These are phyloP conservation scores for Nomada fucata DNA, from an alignment of 2,888 invertebrate genomes.

Conservation along the genomic window DNA sequence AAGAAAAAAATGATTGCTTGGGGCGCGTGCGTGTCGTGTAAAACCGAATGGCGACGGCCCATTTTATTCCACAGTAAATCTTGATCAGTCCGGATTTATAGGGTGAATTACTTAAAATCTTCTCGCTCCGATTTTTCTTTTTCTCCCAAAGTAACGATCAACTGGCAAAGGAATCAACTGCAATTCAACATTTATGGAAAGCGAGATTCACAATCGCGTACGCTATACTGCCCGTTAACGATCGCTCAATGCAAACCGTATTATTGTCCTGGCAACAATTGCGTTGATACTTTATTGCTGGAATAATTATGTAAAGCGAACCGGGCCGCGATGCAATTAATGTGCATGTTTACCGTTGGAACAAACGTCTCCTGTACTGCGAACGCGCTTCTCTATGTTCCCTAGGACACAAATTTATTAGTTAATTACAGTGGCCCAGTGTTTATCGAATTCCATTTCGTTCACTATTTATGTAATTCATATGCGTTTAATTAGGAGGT, in stretches of 20 bases:
- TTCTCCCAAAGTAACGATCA: neutral
- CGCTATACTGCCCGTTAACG: constrained; percentile 41
- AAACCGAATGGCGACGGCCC: no score
- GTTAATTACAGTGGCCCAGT: constrained; percentile 30
- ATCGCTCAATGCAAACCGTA: constrained; percentile 53
- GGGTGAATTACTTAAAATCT: neutral
- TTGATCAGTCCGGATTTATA: neutral
- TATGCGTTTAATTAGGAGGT: constrained; percentile 32
- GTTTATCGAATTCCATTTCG: constrained; percentile 41
- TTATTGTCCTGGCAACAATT: constrained; percentile 51
- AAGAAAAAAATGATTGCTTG: no score
- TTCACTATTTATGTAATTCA: constrained; percentile 3
- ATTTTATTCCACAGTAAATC: no score
- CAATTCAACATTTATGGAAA: constrained; percentile 10
- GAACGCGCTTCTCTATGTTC: constrained; percentile 18
- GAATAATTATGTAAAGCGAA: constrained; percentile 52
- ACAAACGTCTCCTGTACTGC: constrained; percentile 40
- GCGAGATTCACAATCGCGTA: constrained; percentile 1
- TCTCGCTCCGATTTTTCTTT: neutral
- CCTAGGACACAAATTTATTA: constrained; percentile 37
- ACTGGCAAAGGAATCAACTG: neutral
- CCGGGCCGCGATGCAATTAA: constrained; percentile 53
- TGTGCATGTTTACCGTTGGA: constrained; percentile 31
- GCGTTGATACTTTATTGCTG: constrained; percentile 38
- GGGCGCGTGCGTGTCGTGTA: no score